phyloP scores from a whole-genome alignment of 2,888 invertebrate genomes.

The Neoascia interrupta region DNA sequence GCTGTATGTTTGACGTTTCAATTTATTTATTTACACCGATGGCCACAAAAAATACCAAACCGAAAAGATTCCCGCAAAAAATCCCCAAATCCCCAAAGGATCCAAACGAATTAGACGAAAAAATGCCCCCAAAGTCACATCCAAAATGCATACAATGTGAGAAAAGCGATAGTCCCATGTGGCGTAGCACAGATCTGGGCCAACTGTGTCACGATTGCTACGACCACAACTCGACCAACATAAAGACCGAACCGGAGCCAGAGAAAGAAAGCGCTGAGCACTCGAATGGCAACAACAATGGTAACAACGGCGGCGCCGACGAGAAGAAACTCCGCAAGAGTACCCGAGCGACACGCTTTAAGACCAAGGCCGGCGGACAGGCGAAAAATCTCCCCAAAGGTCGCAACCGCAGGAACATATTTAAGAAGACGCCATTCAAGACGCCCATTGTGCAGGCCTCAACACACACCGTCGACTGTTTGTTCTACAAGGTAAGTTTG shows the following conservation, averaged over 20 bases:
- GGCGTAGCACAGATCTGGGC: slow-evolving; percentile 88
- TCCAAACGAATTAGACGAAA: neutral
- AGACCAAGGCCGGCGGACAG: slow-evolving; percentile 78
- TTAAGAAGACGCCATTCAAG: slow-evolving; percentile 89
- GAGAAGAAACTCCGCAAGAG: slow-evolving; percentile 75
- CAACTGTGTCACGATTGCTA: slow-evolving; percentile 89
- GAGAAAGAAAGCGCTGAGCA: slow-evolving; percentile 58
- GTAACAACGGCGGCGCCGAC: slow-evolving; percentile 70
- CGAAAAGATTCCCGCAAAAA: no score
- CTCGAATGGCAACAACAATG: slow-evolving; percentile 37
- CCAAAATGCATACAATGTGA: slow-evolving; percentile 87
- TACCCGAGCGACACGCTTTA: slow-evolving; percentile 74
- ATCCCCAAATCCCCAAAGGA: neutral
- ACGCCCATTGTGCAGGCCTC: slow-evolving; percentile 90
- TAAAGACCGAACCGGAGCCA: slow-evolving; percentile 71
- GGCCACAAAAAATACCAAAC: no score
- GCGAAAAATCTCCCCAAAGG: slow-evolving; percentile 81
- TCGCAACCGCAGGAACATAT: slow-evolving; percentile 87
- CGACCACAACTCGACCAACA: slow-evolving; percentile 80
- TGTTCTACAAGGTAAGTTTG: slow-evolving; percentile 85
- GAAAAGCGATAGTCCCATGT: slow-evolving; percentile 85
- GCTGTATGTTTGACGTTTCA: slow-evolving; percentile 25
- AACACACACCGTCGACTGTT: slow-evolving; percentile 88
- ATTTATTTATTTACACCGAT: slow-evolving; percentile 55
- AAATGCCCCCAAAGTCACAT: slow-evolving; percentile 71